Base-by-base conservation (phyloP, 2,113 vertebrate genomes). In the Microtus richardsoni region DNA sequence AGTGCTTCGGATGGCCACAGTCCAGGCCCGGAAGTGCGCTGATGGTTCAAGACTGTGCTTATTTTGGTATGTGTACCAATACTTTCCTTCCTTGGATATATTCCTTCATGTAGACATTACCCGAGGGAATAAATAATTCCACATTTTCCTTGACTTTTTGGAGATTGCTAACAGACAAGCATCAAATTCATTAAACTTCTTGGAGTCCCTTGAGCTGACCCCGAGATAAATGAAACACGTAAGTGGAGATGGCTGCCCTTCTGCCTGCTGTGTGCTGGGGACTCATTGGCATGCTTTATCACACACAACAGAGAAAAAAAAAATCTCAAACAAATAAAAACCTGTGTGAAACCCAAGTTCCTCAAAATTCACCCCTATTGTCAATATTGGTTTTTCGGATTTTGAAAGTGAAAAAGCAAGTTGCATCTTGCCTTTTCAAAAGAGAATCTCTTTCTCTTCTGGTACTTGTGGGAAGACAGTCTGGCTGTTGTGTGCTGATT, bases 391-490 rank as follows among this genome's bases (percentile, higher is more conserved):
- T 12, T 68, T 87, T 95, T 96, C 66, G 90, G 60, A 96, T 85
- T 96, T 97, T 79, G 94, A 64, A 95, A 73, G 89, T 92, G 33
- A 52, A 83, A n/a, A 89, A 66, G 84, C 88, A 71, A 62, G 62
- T 52, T 92, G 3, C 39, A 47, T 89, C 39, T 94, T 96, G 54
- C 74, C 39, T 92, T 97, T 96, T 85, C 39, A 22, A 96, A 78
- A 88, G 70, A n/a, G 64, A 71, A 68, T 90, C 3, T 17, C 9
- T 74, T 58, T 93, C 77, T n/a, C 7, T 83, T 39, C 7, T 22
- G 94, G 97, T 94, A 78, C 89, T 96, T 60, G 98, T 88, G 87
- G 85, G 95, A 97, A 98, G 97, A 96, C 86, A 96, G 44, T 97
- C 95, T 94, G 64, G 78, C 91, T 91, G 47, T 93, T 88, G 88